Evolutionary conservation across 2,888 invertebrate genomes (phyloP).

Genomic region (Mythimna loreyi): DNA sequence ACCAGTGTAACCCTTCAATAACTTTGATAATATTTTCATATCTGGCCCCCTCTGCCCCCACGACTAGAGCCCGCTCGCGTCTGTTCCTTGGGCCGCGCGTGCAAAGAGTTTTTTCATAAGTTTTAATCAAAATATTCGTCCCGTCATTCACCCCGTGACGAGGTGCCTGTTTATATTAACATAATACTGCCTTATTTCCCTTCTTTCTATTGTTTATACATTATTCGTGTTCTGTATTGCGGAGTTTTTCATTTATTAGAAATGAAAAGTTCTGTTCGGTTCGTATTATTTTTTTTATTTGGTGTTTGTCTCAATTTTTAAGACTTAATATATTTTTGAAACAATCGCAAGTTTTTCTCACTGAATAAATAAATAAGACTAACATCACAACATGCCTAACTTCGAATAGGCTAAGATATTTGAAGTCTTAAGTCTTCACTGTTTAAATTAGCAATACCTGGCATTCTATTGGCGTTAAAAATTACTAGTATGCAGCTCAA

Average conservation of each 20-base stretch:
- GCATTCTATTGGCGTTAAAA: too few relatives aligned
- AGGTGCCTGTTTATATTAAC: slow-evolving; percentile 73
- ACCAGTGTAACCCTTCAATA: slow-evolving; percentile 63
- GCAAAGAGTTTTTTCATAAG: slow-evolving; percentile 76
- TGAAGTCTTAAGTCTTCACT: not conserved
- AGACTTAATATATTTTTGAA: not conserved
- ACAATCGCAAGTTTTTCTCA: not conserved
- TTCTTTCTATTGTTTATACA: slow-evolving; percentile 67
- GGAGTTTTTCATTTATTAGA: slow-evolving; percentile 52
- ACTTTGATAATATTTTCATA: slow-evolving; percentile 64
- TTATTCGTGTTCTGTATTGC: slow-evolving; percentile 56
- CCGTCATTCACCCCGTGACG: slow-evolving; percentile 67
- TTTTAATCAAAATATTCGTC: slow-evolving; percentile 81
- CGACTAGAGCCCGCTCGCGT: slow-evolving; percentile 42
- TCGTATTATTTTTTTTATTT: slow-evolving; percentile 41
- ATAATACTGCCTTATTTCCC: slow-evolving; percentile 73
- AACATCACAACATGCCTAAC: too few relatives aligned
- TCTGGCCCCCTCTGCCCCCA: slow-evolving; percentile 4
- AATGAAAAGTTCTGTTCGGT: slow-evolving; percentile 42
- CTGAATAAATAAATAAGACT: not conserved
- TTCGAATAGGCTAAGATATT: not conserved
- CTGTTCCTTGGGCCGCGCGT: slow-evolving; percentile 44
- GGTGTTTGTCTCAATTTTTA: slow-evolving; percentile 15
- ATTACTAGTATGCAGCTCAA: slow-evolving; percentile 18
- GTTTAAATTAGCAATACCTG: not conserved